Evolutionary conservation across 2,113 vertebrate species (phyloP).

Genomic region (Australoheros scitulus): DNA sequence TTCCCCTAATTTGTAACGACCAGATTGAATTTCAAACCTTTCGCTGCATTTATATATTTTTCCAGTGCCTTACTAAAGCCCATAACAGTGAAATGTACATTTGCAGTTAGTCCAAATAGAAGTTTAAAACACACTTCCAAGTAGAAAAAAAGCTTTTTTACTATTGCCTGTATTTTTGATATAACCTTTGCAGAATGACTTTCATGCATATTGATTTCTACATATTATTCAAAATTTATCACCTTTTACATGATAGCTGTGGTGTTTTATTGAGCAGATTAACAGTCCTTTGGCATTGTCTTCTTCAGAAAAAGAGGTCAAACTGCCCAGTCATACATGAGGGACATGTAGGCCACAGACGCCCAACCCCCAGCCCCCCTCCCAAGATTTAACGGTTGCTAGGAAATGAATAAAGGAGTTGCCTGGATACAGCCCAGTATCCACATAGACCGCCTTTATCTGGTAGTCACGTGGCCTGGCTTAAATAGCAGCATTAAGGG

Average conservation of each 20-base stretch:
- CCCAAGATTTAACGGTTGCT: constrained; percentile 70
- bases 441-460: constrained; percentile 74
- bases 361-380: constrained; percentile 66
- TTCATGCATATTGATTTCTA: neutral
- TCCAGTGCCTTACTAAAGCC: neutral
- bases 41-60: neutral
- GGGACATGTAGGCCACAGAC: constrained; percentile 68
- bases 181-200: neutral
- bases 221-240: neutral
- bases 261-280: neutral
- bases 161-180: neutral
- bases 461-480: constrained; percentile 65
- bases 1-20: neutral
- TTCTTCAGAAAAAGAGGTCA: constrained; percentile 41
- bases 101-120: neutral
- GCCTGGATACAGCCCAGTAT: constrained; percentile 72
- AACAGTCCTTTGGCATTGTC: neutral
- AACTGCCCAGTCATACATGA: constrained; percentile 38
- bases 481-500: constrained; percentile 66
- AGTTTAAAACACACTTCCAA: neutral
- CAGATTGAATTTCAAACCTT: neutral
- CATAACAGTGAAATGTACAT: neutral
- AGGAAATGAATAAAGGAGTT: constrained; percentile 76
- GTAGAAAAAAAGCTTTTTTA: neutral
- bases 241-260: neutral